Evolutionary conservation across 1,140 invertebrate genomes (phyloP).

Genomic region (Drosophila pandora): DNA sequence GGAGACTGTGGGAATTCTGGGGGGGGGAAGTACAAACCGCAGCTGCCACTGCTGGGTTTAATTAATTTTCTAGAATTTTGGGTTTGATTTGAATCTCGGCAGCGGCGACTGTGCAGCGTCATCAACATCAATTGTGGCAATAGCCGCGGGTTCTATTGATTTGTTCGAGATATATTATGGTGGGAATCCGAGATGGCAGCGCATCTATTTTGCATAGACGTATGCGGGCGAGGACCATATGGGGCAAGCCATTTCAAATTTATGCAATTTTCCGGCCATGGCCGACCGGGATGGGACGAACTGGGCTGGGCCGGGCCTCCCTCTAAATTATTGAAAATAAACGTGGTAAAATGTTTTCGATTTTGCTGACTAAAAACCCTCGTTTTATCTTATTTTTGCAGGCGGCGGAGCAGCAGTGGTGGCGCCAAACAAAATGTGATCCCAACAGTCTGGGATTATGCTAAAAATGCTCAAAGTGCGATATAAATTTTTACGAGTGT

Average conservation of each 20-base stretch:
- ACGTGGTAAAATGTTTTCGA: slow-evolving; percentile 14
- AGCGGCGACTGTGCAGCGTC: slow-evolving; percentile 11
- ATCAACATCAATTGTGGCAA: slow-evolving; percentile 44
- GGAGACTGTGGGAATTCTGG: slow-evolving; percentile 18
- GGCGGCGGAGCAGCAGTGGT: slow-evolving; percentile 12
- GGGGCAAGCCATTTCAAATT: slow-evolving; percentile 55
- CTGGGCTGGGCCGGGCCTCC: no score
- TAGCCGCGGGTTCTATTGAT: slow-evolving; percentile 50
- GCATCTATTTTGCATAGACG: slow-evolving; percentile 36
- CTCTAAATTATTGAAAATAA: slow-evolving; percentile 58
- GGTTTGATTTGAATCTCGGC: slow-evolving; percentile 72
- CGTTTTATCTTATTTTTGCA: slow-evolving; percentile 23
- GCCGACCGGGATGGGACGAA: no score
- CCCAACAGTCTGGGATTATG: slow-evolving; percentile 37
- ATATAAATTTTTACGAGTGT: slow-evolving; percentile 72
- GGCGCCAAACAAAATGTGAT: slow-evolving; percentile 31
- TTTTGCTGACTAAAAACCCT: slow-evolving; percentile 38
- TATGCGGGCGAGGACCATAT: slow-evolving; percentile 41
- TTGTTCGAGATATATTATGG: slow-evolving; percentile 43
- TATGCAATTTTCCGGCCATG: slow-evolving; percentile 59
- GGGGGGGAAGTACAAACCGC: slow-evolving; percentile 42
- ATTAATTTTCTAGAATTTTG: slow-evolving; percentile 76
- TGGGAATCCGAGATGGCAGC: slow-evolving; percentile 31
- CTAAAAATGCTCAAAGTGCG: slow-evolving; percentile 64
- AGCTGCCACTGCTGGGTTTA: slow-evolving; percentile 58